phyloP scores from a whole-genome alignment of 2,797 vertebrate genomes.

The Aythya fuligula region DNA sequence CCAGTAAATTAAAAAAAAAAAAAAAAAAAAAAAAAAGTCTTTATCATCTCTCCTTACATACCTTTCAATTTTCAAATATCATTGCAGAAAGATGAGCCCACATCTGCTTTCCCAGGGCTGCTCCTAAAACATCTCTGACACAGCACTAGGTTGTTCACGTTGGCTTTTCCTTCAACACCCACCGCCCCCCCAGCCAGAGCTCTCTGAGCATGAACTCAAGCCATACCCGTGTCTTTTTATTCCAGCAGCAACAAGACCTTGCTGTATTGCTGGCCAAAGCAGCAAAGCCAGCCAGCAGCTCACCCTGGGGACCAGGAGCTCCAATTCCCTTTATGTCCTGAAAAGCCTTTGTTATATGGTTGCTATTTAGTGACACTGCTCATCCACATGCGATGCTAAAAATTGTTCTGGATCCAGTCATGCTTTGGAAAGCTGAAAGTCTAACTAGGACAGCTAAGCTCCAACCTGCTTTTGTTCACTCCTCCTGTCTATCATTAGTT shows the following conservation, averaged over 20 bases:
- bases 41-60: neutral
- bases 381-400: slow-evolving; percentile 1
- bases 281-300: neutral
- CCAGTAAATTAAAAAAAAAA: neutral
- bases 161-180: neutral
- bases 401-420: slow-evolving; percentile 26
- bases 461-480: slow-evolving; percentile 40
- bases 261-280: neutral
- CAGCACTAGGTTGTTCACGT: neutral
- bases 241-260: neutral
- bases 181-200: neutral
- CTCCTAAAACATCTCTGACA: neutral
- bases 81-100: neutral
- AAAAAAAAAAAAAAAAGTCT: neutral
- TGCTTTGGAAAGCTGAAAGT: neutral
- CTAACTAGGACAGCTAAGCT: slow-evolving; percentile 54
- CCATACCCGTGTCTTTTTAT: neutral
- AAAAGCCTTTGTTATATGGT: neutral
- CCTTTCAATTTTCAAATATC: neutral
- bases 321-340: neutral
- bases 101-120: neutral
- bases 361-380: neutral
- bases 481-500: slow-evolving; percentile 28
- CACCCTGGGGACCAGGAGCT: neutral
- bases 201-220: neutral